Conservation (phyloP, 2,888 invertebrate genomes). For the Carterocephalus palaemon region DNA sequence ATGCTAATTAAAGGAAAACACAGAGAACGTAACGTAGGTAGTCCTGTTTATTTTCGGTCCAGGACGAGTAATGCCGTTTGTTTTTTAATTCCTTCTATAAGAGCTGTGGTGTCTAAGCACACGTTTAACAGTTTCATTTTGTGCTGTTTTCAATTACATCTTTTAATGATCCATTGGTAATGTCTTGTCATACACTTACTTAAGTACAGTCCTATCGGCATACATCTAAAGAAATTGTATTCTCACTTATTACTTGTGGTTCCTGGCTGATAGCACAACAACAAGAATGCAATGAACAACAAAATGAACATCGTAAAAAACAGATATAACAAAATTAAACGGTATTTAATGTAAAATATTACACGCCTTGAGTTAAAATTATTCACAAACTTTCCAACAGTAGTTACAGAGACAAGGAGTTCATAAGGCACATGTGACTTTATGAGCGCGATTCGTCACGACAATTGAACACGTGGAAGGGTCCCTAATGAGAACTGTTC, state of each 20-base stretch:
- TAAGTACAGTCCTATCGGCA: no score
- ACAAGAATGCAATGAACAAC: no score
- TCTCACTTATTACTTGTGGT: no score
- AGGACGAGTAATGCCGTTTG: conserved; percentile 47
- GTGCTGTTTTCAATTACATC: no score
- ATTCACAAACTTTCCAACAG: conserved; percentile 38
- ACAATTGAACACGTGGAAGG: conserved; percentile 66
- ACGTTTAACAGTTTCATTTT: background rate
- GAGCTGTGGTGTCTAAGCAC: conserved; percentile 5
- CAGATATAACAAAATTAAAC: no score
- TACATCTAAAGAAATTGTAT: no score
- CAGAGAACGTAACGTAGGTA: conserved; percentile 53
- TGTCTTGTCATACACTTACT: no score
- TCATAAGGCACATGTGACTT: conserved; percentile 57
- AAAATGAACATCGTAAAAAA: no score
- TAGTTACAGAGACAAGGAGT: conserved; percentile 36
- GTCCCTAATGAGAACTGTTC: conserved; percentile 45
- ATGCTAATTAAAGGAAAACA: conserved; percentile 79
- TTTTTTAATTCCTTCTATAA: conserved; percentile 39
- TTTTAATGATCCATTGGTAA: no score
- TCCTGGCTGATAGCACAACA: no score
- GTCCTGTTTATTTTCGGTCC: conserved; percentile 66
- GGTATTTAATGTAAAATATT: no score
- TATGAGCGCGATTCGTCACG: conserved; percentile 74
- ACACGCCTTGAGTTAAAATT: conserved; percentile 10